Evolutionary conservation across 1,140 invertebrate species (phyloP).

Genomic region (Bursaphelenchus mucronatus): DNA sequence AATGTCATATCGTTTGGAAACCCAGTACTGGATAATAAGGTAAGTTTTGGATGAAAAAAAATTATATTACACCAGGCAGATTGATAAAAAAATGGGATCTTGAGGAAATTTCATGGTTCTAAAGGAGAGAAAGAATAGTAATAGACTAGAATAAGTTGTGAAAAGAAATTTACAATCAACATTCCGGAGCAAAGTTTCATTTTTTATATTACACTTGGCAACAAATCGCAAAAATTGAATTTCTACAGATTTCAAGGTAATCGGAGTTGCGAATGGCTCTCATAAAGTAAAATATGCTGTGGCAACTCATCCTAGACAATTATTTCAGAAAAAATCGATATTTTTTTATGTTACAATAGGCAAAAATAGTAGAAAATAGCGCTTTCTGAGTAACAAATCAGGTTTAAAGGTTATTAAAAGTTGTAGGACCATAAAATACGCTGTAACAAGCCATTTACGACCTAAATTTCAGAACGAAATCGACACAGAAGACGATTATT

Average conservation of each 20-base stretch:
- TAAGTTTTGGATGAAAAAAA: conserved; percentile 9
- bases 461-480: conserved; percentile 10
- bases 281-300: too few relatives aligned
- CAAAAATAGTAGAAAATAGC: background rate
- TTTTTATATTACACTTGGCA: background rate
- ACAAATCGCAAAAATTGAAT: conserved; percentile 8
- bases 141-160: too few relatives aligned
- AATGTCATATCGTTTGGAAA: conserved; percentile 61
- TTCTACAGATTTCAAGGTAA: background rate
- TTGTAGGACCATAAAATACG: background rate
- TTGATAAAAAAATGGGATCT: background rate
- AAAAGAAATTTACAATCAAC: too few relatives aligned
- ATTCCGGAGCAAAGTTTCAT: too few relatives aligned
- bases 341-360: too few relatives aligned
- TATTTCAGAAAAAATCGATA: too few relatives aligned
- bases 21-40: conserved; percentile 54
- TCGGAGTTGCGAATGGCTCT: too few relatives aligned
- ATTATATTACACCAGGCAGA: conserved; percentile 17
- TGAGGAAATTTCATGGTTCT: conserved; percentile 9
- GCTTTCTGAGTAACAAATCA: too few relatives aligned
- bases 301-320: too few relatives aligned
- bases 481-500: conserved; percentile 8
- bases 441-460: background rate
- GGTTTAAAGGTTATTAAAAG: too few relatives aligned
- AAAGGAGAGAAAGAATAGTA: conserved; percentile 11